These are phyloP conservation scores for Gavia stellata DNA, from an alignment of 2,113 vertebrate genomes.

Conservation along the genomic window DNA sequence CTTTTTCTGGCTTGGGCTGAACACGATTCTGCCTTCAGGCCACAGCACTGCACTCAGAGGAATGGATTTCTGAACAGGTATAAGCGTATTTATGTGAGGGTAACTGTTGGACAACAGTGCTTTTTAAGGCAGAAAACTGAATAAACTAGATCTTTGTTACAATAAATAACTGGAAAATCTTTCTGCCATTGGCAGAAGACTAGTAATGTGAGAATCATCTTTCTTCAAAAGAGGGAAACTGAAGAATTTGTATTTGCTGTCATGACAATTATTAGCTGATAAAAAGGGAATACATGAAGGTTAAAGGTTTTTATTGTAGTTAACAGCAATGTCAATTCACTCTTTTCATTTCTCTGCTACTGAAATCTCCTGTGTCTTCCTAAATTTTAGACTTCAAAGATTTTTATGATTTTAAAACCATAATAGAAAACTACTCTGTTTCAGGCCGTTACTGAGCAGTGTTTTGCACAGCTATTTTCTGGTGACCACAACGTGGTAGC, in stretches of 20 bases:
- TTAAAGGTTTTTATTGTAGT: background rate
- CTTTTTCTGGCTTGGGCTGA: background rate
- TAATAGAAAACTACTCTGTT: background rate
- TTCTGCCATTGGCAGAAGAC: background rate
- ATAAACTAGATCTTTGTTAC: background rate
- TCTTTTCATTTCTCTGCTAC: background rate
- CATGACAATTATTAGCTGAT: background rate
- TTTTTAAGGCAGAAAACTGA: background rate
- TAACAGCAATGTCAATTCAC: background rate
- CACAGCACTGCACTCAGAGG: background rate
- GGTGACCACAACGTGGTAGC: too few relatives aligned
- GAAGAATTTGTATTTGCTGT: background rate
- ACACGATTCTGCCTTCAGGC: background rate
- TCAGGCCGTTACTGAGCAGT: background rate
- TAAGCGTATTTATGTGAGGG: background rate
- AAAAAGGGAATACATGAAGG: background rate
- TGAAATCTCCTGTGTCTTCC: background rate
- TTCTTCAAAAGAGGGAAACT: background rate
- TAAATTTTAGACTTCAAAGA: background rate
- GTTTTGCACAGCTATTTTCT: background rate
- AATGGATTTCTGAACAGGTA: background rate
- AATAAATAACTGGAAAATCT: background rate
- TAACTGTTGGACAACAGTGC: background rate
- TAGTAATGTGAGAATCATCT: background rate
- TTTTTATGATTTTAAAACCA: background rate